Evolutionary conservation across 2,888 invertebrate species (phyloP).

Genomic region (Cheilosia scutellata): DNA sequence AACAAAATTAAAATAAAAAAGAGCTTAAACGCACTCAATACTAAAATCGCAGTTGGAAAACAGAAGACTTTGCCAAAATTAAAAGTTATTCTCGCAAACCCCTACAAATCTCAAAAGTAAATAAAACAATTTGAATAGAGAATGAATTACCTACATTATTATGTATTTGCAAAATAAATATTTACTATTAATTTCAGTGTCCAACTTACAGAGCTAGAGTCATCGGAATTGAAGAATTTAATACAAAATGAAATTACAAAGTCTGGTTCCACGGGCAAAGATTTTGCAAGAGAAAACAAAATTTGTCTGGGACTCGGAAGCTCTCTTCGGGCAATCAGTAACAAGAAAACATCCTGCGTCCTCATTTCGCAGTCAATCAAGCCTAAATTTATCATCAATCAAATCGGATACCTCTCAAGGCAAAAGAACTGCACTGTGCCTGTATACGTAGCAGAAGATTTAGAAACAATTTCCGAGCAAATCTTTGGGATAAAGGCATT

Average conservation of each 20-base stretch:
- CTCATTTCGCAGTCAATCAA: constrained; percentile 42
- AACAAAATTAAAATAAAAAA: constrained; percentile 34
- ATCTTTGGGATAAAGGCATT: constrained; percentile 29
- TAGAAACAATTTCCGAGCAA: constrained; percentile 7
- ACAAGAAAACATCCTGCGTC: constrained; percentile 39
- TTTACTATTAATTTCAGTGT: constrained; percentile 31
- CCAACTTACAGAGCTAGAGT: constrained; percentile 8
- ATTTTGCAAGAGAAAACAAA: constrained; percentile 15
- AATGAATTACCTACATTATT: too few relatives aligned
- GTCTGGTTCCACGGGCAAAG: background rate
- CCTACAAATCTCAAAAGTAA: constrained; percentile 39
- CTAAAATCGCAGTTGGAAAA: constrained; percentile 17
- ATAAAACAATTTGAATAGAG: background rate
- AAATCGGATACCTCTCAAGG: constrained; percentile 36
- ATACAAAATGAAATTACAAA: constrained; percentile 19
- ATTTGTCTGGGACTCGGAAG: constrained; percentile 49
- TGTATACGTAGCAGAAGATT: constrained; percentile 19
- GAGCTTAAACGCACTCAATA: constrained; percentile 25
- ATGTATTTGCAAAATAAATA: background rate
- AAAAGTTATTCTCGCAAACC: constrained; percentile 52
- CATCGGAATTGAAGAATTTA: background rate
- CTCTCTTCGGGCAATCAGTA: constrained; percentile 33
- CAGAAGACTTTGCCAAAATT: constrained; percentile 44
- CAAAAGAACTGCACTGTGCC: constrained; percentile 1
- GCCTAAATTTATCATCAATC: constrained; percentile 60